Evolutionary conservation across 2,888 invertebrate species (phyloP), one percentile per base, ranked within the genome.

Genomic region (Unio pictorum): DNA sequence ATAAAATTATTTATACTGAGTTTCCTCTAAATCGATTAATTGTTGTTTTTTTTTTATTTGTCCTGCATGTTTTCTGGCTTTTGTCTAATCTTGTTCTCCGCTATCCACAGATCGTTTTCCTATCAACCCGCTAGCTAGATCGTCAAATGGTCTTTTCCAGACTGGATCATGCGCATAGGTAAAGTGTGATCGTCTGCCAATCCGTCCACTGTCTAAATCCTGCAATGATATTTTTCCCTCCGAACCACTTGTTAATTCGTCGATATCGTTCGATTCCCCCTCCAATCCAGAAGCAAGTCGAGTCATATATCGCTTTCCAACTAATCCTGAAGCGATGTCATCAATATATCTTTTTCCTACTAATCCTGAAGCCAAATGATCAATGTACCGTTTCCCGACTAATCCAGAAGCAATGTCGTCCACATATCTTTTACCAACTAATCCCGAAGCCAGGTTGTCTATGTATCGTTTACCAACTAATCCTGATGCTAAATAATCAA

Each of bases 361-460:
- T 15, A 69, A 55, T n/a, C 69, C 69, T 23, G 58, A 66, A 1
- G 69, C 69, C 17, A 69, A 23, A 4, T 54, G n/a, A 26, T 61
- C 69, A 7, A 69, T 64, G 11, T 64, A 60, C 5, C 69, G 23
- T 66, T 69, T 69, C 1, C 69, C 69, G 5, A 69, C 65, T 7
- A 69, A 26, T n/a, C 69, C 69, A 28, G 58, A 66, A 18, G 69
- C 69, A 11, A 69, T 30, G 5, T 58, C 17, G 5, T 61, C 69
- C n/a, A 69, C 61, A 54, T 56, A 61, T 15, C 69, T 18, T 66
- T 69, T 69, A 3, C 69, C 69, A 58, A 69, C 65, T 15, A 69
- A 11, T 5, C 69, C 69, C 61, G 61, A 65, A 8, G 69, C 69
- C 15, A 69, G 26, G 0, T 56, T 3, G 15, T 64, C 69, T 8